Conservation (phyloP, 2,113 vertebrate species). For the Upupa epops region DNA sequence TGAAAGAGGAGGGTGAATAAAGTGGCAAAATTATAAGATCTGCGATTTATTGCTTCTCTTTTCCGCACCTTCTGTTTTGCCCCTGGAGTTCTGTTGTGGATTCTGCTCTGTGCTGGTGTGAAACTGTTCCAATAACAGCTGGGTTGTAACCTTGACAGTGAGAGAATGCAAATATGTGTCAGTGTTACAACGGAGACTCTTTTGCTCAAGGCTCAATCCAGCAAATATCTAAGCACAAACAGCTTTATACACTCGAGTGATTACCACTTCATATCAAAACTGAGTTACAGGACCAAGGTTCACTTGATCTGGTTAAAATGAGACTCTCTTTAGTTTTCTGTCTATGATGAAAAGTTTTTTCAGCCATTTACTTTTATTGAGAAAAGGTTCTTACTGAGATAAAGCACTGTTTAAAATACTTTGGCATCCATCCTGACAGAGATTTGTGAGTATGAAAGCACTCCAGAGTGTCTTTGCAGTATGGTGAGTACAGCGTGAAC, state of each 20-base stretch:
- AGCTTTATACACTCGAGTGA: neutral
- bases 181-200: slow-evolving; percentile 10
- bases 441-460: neutral
- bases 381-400: neutral
- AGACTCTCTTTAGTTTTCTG: neutral
- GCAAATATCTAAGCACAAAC: neutral
- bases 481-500: neutral
- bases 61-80: neutral
- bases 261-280: neutral
- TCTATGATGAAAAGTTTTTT: neutral
- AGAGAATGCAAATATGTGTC: neutral
- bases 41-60: neutral
- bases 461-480: neutral
- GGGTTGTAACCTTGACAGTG: neutral
- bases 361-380: neutral
- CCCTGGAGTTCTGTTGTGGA: slow-evolving; percentile 9
- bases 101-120: neutral
- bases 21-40: neutral
- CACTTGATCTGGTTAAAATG: neutral
- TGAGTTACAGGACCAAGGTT: neutral
- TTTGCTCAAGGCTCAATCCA: neutral
- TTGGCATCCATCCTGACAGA: neutral
- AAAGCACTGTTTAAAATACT: neutral
- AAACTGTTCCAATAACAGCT: slow-evolving; percentile 2
- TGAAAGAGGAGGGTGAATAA: neutral